These are phyloP conservation scores for Sebastes nivosus DNA, from an alignment of 2,797 vertebrate genomes.

Conservation along the genomic window DNA sequence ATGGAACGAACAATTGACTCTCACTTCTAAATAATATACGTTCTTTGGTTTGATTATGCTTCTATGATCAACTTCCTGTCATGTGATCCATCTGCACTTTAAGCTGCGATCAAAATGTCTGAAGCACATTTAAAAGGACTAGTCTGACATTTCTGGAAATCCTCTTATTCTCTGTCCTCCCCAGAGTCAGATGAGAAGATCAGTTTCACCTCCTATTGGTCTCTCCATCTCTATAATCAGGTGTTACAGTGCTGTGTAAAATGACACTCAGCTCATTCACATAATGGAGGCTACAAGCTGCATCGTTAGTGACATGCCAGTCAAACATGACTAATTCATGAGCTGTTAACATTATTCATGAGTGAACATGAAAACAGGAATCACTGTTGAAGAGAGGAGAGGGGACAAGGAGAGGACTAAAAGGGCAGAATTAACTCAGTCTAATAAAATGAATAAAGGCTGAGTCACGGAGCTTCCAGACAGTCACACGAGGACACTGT, in stretches of 20 bases:
- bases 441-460: slow-evolving; percentile 19
- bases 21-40: too few relatives aligned
- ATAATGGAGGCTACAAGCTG: slow-evolving; percentile 9
- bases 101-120: background rate
- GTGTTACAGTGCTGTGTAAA: slow-evolving; percentile 12
- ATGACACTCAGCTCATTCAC: slow-evolving; percentile 26
- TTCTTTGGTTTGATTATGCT: background rate
- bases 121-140: background rate
- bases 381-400: slow-evolving; percentile 22
- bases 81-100: background rate
- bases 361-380: slow-evolving; percentile 53
- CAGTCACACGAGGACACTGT: slow-evolving; percentile 31
- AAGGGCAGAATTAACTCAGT: background rate
- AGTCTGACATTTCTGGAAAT: background rate
- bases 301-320: slow-evolving; percentile 31
- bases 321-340: slow-evolving; percentile 50
- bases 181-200: background rate
- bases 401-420: background rate
- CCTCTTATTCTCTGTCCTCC: background rate
- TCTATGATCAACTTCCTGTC: background rate
- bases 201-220: background rate
- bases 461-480: slow-evolving; percentile 31
- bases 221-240: background rate
- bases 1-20: too few relatives aligned
- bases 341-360: slow-evolving; percentile 50